phyloP scores from a whole-genome alignment of 2,113 vertebrate species.

The Bubo blakistoni region DNA sequence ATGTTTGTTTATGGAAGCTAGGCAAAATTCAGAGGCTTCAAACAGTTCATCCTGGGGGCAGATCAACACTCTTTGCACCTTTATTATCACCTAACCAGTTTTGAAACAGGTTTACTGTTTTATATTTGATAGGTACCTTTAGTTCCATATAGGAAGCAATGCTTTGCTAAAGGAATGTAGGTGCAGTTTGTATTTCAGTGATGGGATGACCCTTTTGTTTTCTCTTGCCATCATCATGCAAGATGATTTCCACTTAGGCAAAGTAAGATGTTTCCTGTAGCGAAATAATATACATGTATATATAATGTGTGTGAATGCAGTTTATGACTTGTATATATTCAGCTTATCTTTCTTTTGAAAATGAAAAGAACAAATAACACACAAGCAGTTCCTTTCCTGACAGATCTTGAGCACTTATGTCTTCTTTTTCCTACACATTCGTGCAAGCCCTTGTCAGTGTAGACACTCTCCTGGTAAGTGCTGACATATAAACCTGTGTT shows the following conservation, averaged over 20 bases:
- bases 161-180: neutral
- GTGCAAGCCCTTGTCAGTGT: neutral
- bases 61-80: neutral
- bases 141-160: rapidly evolving
- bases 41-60: neutral
- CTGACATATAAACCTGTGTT: neutral
- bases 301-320: neutral
- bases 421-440: neutral
- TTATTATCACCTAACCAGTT: neutral
- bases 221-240: neutral
- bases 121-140: neutral
- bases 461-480: neutral
- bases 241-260: neutral
- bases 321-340: neutral
- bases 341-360: neutral
- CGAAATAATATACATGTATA: neutral
- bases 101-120: neutral
- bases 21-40: neutral
- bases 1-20: neutral
- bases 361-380: neutral
- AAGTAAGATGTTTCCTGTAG: neutral
- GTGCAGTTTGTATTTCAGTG: neutral
- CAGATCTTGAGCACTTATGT: neutral
- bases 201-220: neutral
- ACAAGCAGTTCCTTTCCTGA: neutral